Evolutionary conservation across 2,797 vertebrate species (phyloP).

Genomic region (Cirrhinus mrigala): DNA sequence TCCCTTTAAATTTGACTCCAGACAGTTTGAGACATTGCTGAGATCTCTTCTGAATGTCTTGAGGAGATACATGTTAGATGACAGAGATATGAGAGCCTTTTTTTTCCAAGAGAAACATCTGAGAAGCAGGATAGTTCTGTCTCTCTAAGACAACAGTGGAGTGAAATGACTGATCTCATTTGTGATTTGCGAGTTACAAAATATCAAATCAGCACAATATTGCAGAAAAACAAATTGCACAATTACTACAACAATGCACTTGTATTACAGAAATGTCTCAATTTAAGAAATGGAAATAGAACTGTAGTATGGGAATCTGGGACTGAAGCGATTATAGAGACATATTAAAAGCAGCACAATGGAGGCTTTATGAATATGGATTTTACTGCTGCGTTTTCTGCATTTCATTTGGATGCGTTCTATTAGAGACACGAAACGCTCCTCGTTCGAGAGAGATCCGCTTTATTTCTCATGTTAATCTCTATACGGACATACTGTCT

Average conservation of each 20-base stretch:
- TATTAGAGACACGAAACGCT: constrained; percentile 66
- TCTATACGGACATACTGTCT: constrained; percentile 62
- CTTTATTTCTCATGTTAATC: constrained; percentile 60
- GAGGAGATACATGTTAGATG: no score
- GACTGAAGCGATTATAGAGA: constrained; percentile 3
- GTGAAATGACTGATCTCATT: neutral
- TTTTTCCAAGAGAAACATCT: no score
- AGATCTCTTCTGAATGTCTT: neutral
- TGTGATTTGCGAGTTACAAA: neutral
- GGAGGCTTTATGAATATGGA: constrained; percentile 32
- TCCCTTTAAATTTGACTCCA: neutral
- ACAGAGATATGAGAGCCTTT: no score
- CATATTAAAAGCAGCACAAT: neutral
- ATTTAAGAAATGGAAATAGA: neutral
- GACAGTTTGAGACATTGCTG: neutral
- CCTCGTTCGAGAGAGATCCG: neutral
- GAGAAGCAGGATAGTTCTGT: neutral
- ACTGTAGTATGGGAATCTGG: constrained; percentile 2
- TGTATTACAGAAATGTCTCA: neutral
- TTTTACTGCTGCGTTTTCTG: constrained; percentile 35
- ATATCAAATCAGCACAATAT: no score
- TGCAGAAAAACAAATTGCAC: neutral
- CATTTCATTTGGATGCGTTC: constrained; percentile 55
- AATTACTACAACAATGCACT: neutral
- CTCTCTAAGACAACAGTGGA: neutral